Percentiles rank a stretch among this genome's conserved stretches.
These are phyloP conservation scores for Sicus ferrugineus DNA, from an alignment of 2,888 invertebrate genomes.

Conservation along the genomic window DNA sequence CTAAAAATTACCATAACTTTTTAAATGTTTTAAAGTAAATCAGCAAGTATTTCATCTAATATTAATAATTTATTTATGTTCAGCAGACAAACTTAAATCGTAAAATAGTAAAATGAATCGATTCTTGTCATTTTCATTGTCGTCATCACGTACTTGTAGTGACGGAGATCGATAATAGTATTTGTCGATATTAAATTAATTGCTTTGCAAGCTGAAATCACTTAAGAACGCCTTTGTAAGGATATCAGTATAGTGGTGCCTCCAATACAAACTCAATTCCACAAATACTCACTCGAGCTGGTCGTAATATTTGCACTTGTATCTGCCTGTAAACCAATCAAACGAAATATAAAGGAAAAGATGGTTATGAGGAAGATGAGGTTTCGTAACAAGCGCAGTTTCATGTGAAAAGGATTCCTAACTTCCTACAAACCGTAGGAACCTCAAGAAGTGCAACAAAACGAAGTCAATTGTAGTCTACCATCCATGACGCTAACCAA, in stretches of 20 bases:
- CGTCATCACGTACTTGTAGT: too few species aligned
- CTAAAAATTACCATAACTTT: too few species aligned
- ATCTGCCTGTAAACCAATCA: background rate
- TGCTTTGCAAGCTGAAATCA: conserved; percentile 40
- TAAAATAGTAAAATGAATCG: too few species aligned
- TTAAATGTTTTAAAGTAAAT: too few species aligned
- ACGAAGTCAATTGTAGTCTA: background rate
- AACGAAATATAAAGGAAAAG: background rate
- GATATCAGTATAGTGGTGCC: background rate
- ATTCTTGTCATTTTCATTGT: too few species aligned
- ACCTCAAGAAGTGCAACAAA: background rate
- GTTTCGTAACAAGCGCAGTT: background rate
- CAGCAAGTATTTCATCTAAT: too few species aligned
- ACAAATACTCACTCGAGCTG: too few species aligned
- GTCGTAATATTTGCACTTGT: background rate
- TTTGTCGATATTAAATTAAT: conserved; percentile 36
- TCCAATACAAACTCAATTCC: background rate
- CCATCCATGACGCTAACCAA: background rate
- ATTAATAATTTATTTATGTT: too few species aligned
- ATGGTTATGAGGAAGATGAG: background rate
- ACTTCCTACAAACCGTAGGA: background rate
- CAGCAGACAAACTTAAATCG: too few species aligned
- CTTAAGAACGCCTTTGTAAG: conserved; percentile 18
- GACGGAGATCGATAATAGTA: background rate
- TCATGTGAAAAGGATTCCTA: background rate